Conservation (phyloP, 2,888 invertebrate species). For the Pomacea canaliculata region DNA sequence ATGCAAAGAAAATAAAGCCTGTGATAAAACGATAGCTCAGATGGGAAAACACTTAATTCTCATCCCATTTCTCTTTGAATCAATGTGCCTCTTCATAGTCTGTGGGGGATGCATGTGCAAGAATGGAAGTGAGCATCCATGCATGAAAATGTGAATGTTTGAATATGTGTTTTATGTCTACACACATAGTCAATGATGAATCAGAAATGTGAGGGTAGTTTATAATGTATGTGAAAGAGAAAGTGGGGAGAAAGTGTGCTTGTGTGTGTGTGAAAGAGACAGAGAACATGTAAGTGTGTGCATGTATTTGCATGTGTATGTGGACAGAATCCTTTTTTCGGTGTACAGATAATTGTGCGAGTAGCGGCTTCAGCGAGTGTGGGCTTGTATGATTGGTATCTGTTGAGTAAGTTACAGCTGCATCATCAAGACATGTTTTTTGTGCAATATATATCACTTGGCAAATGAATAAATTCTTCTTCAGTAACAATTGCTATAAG, state of each 20-base stretch:
- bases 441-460: no score
- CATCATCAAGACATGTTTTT: no score
- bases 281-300: not conserved
- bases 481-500: no score
- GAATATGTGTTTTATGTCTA: no score
- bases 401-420: no score
- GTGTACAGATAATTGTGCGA: no score
- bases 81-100: not conserved
- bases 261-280: slow-evolving; percentile 3
- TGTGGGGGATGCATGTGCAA: not conserved
- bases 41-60: not conserved
- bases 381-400: no score
- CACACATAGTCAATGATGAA: no score
- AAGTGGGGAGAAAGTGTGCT: not conserved
- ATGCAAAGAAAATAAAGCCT: not conserved
- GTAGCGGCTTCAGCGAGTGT: no score
- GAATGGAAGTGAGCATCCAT: not conserved
- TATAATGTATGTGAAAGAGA: no score
- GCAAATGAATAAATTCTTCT: no score
- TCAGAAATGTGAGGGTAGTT: no score
- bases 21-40: not conserved
- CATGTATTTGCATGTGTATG: not conserved
- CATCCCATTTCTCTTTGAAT: not conserved
- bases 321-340: not conserved
- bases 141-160: not conserved